phyloP scores from a whole-genome alignment of 2,888 invertebrate species.

The Leptinotarsa juncta region DNA sequence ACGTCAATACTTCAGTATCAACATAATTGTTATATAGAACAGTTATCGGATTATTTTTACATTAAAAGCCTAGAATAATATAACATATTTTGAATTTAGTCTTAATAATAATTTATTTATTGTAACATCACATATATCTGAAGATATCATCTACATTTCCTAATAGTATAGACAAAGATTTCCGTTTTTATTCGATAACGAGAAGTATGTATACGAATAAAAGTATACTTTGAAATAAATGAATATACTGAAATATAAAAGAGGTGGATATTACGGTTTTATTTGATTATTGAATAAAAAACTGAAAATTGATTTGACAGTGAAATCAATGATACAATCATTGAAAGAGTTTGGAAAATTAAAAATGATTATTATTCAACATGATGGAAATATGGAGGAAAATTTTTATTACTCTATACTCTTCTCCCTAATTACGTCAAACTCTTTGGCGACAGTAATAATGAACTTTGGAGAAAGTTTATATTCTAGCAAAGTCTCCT shows the following conservation, averaged over 20 bases:
- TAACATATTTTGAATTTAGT: conserved; percentile 30
- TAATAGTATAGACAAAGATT: conserved; percentile 33
- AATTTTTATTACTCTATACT: no score
- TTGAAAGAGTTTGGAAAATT: no score
- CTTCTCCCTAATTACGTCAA: no score
- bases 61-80: conserved; percentile 52
- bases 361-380: no score
- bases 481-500: no score
- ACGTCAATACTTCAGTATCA: conserved; percentile 43
- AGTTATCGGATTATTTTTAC: conserved; percentile 44
- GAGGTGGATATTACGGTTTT: no score
- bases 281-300: no score
- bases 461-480: no score
- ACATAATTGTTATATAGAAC: conserved; percentile 28
- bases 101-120: conserved; percentile 53
- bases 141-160: conserved; percentile 52
- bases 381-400: no score
- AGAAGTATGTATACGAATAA: not conserved
- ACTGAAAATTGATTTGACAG: no score
- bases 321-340: no score
- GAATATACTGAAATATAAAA: not conserved
- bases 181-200: not conserved
- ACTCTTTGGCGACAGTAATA: no score
- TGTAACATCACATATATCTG: conserved; percentile 64
- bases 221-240: not conserved